These are phyloP conservation scores for Falco cherrug DNA, from an alignment of 2,797 vertebrate species.

Conservation along the genomic window DNA sequence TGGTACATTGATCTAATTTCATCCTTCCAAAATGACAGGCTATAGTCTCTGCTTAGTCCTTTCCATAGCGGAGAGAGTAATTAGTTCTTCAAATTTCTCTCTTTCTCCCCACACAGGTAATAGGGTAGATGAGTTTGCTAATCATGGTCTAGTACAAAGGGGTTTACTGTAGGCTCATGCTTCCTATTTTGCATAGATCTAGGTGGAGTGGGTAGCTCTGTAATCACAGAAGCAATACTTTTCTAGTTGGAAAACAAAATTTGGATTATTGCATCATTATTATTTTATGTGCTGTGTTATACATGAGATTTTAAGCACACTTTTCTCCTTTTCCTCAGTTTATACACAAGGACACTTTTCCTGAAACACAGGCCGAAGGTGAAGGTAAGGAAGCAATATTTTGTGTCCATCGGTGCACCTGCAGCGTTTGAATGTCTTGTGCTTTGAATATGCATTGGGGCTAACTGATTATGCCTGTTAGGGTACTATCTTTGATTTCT, in stretches of 20 bases:
- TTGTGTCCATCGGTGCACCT: neutral
- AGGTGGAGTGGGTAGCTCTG: neutral
- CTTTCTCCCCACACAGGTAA: neutral
- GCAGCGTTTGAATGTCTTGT: neutral
- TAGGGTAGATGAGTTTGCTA: neutral
- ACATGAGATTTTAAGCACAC: neutral
- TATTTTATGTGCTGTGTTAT: neutral
- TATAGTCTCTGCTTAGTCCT: neutral
- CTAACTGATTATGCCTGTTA: neutral
- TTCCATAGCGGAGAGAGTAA: neutral
- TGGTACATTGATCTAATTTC: neutral
- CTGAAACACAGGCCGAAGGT: conserved; percentile 94
- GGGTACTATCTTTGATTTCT: neutral
- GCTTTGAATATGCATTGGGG: neutral
- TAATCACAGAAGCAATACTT: neutral
- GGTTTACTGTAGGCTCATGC: neutral
- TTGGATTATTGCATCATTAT: neutral
- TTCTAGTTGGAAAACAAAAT: neutral
- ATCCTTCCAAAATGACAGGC: neutral
- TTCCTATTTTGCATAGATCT: neutral
- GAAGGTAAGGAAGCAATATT: conserved; percentile 80
- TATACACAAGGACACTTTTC: conserved; percentile 96
- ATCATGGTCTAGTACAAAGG: neutral
- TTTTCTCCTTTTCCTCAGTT: conserved; percentile 76
- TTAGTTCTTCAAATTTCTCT: neutral